Base-by-base conservation (phyloP, 2,888 invertebrate genomes). In the Cataglyphis livida region DNA sequence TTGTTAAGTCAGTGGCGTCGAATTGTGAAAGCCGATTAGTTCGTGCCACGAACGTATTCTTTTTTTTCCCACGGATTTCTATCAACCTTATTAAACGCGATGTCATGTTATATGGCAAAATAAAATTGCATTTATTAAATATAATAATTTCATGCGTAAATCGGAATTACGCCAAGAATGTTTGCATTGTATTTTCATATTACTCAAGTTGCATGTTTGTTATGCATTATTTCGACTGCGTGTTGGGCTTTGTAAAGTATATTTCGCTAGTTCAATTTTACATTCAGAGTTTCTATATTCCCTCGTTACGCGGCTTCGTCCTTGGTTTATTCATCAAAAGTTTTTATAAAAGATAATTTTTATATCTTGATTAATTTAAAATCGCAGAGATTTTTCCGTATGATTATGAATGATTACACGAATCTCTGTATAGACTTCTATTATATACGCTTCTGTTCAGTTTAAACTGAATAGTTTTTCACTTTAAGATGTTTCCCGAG, bases 1-100 rank as follows among this genome's bases (percentile, higher is more conserved):
- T 32, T 71, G 78, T 79, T 79, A 79, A 44, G 44, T 59, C 44
- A 44, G n/a, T 59, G 25, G 18, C 35, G 78, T 70, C 25, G 59
- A 71, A 71, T 71, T 21, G 21, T 71, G 48, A 79, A 79, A 79
- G 32, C 35, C 48, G 59, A 79, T 79, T 79, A 79, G 7, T 21
- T 38, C 32, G 57, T 57, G 57, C 21, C 10, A 4, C 3, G 0
- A 78, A 68, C 28, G 38, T 41, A 57, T 68, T 66, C 25, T 25
- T 75, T 51, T 48, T 32, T 6, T 44, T 28, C 7, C 12, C 18
- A 18, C 57, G 10, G 5, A 35, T 18, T 73, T 64, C 38, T 76
- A 65, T 76, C 15, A 54, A 28, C 12, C 9, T 54, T 66, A 54
- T 65, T 54, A 38, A 75, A 65, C 9, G 51, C 51, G 0, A 28